Conservation (phyloP, 2,888 invertebrate genomes). For the Dascillus cervinus region DNA sequence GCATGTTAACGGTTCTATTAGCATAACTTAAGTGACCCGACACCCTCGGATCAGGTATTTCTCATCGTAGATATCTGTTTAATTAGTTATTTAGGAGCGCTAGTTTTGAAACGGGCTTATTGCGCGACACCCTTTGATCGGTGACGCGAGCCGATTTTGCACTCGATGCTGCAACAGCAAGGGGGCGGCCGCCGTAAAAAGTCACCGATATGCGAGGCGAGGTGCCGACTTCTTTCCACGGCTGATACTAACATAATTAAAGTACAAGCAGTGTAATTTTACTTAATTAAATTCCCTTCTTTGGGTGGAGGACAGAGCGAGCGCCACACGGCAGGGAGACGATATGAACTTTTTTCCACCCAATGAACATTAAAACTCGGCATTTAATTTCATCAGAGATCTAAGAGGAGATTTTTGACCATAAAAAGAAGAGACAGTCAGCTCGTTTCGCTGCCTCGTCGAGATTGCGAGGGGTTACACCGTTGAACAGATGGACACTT, state of each 20-base stretch:
- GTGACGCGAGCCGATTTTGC: slow-evolving; percentile 31
- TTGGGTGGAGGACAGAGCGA: slow-evolving; percentile 29
- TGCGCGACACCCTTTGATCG: slow-evolving; percentile 40
- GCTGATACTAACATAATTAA: slow-evolving; percentile 49
- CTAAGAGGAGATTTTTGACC: slow-evolving; percentile 46
- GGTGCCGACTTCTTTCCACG: slow-evolving; percentile 19
- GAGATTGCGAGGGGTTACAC: slow-evolving; percentile 30
- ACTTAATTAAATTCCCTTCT: slow-evolving; percentile 51
- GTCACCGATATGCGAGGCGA: slow-evolving; percentile 23
- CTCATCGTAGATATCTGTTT: slow-evolving; percentile 14
- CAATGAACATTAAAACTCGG: slow-evolving; percentile 47
- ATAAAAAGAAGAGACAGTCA: slow-evolving; percentile 39
- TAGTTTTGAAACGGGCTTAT: too few relatives aligned
- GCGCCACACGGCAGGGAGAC: slow-evolving; percentile 33
- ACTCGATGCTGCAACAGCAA: slow-evolving; percentile 18
- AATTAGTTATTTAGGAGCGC: too few relatives aligned
- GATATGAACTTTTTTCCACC: slow-evolving; percentile 48
- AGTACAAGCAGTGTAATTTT: slow-evolving; percentile 50
- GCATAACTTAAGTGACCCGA: too few relatives aligned
- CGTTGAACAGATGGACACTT: slow-evolving; percentile 38
- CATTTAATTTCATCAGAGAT: slow-evolving; percentile 48
- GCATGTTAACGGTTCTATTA: too few relatives aligned
- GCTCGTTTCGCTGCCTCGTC: slow-evolving; percentile 25
- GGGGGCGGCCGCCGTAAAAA: slow-evolving; percentile 39
- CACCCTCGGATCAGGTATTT: too few relatives aligned